phyloP scores from a whole-genome alignment of 1,140 invertebrate genomes.

The Magallana ariakensis region DNA sequence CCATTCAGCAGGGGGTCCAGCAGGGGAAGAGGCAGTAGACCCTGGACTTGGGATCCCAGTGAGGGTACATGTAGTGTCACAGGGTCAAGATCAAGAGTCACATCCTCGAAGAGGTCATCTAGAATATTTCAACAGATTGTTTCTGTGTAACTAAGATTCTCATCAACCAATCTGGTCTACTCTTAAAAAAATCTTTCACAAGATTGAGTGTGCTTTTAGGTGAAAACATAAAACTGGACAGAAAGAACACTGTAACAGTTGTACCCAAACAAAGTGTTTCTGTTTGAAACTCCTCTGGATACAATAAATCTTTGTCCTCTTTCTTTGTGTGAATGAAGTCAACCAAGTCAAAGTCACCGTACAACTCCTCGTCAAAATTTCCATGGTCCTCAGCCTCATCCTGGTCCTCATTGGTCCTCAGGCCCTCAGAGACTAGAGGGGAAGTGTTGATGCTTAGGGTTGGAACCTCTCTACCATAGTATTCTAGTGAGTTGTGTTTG shows the following conservation, averaged over 20 bases:
- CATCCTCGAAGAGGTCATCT: constrained; percentile 11
- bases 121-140: neutral
- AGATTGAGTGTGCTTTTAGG: too few relatives aligned
- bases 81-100: neutral
- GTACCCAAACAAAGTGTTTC: neutral
- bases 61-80: neutral
- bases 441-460: neutral
- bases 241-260: too few relatives aligned
- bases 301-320: neutral
- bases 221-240: too few relatives aligned
- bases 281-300: neutral
- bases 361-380: neutral
- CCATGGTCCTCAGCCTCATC: neutral
- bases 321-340: neutral
- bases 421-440: neutral
- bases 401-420: neutral
- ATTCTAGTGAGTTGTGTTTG: neutral
- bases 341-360: neutral
- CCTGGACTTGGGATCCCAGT: neutral
- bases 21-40: neutral
- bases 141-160: too few relatives aligned
- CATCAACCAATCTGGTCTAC: too few relatives aligned
- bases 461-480: neutral
- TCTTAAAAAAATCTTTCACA: too few relatives aligned
- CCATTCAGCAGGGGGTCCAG: neutral